Evolutionary conservation across 2,797 vertebrate genomes (phyloP).

Genomic region (Pogoniulus pusillus): DNA sequence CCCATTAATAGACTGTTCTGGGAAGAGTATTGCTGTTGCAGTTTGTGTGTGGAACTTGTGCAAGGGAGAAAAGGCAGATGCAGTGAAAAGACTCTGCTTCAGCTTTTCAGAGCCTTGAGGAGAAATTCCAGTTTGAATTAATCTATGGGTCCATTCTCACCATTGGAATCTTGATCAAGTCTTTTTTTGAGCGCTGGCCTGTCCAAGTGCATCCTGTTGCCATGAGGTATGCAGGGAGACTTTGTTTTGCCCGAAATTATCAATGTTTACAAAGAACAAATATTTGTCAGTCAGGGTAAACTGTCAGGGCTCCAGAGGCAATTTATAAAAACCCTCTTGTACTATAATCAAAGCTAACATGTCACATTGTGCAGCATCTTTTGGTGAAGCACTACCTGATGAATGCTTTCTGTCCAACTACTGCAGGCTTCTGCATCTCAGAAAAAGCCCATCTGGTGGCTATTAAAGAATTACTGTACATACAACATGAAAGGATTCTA

Average conservation of each 20-base stretch:
- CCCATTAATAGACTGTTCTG: constrained; percentile 37
- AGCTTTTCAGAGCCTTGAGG: background rate
- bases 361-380: background rate
- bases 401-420: background rate
- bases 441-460: constrained; percentile 55
- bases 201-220: constrained; percentile 1
- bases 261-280: constrained; percentile 9
- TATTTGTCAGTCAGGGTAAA: constrained; percentile 1
- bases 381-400: background rate
- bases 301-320: background rate
- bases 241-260: constrained; percentile 22
- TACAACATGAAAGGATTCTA: constrained; percentile 38
- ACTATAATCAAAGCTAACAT: background rate
- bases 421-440: background rate
- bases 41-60: constrained; percentile 9
- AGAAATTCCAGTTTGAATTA: background rate
- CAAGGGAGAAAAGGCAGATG: background rate
- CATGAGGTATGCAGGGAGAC: background rate
- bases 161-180: background rate
- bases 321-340: background rate
- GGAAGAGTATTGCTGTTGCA: constrained; percentile 42
- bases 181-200: background rate
- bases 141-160: background rate
- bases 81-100: background rate
- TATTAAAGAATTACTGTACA: constrained; percentile 56